Conservation (phyloP, 2,797 vertebrate species). For the Platyrinchus mystaceus region DNA sequence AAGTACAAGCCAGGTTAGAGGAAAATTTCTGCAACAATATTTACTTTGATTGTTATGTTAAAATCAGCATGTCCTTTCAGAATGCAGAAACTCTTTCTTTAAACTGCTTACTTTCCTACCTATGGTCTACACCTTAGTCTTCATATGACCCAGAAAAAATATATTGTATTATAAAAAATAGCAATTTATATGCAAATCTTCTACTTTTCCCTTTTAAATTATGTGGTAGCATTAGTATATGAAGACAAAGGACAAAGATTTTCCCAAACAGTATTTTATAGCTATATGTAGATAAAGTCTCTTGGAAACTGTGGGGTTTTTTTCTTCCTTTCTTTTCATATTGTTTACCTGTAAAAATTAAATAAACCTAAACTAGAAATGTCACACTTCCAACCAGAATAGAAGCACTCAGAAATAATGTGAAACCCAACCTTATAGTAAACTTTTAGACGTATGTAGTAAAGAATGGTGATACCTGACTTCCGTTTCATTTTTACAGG, state of each 20-base stretch:
- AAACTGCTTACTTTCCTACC: not conserved
- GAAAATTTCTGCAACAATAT: not conserved
- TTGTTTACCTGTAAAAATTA: not conserved
- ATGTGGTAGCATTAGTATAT: not conserved
- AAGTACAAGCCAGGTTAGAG: not conserved
- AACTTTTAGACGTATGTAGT: not conserved
- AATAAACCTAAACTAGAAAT: not conserved
- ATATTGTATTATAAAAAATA: not conserved
- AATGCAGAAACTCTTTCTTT: not conserved
- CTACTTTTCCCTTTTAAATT: not conserved
- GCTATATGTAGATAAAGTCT: not conserved
- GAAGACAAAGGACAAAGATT: slow-evolving; percentile 2
- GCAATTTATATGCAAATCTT: slow-evolving; percentile 36
- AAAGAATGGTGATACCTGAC: not conserved
- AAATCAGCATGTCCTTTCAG: not conserved
- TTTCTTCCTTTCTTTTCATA: not conserved
- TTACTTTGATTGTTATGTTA: not conserved
- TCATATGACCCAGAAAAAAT: not conserved
- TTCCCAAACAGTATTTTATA: not conserved
- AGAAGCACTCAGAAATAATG: not conserved
- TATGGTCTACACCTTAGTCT: not conserved
- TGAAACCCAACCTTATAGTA: not conserved
- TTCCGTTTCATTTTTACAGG: not conserved
- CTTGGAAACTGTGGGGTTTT: not conserved
- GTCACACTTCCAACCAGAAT: not conserved